These are phyloP conservation scores for Drosophila differens DNA, from an alignment of 2,888 invertebrate species.

Conservation along the genomic window DNA sequence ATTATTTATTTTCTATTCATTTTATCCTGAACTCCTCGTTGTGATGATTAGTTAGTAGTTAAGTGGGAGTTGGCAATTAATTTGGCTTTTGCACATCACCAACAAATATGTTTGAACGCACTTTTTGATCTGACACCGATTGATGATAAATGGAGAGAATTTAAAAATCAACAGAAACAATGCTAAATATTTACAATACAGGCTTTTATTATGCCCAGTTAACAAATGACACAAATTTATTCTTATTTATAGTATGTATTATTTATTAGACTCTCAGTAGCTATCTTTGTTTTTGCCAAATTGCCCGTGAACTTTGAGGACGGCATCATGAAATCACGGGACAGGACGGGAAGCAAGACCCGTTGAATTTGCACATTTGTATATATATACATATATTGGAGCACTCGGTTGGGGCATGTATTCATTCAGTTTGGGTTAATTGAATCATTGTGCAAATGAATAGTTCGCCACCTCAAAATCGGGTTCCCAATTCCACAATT, in stretches of 20 bases:
- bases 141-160: neutral
- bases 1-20: too few species aligned
- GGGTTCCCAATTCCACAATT: constrained; percentile 26
- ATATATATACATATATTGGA: neutral
- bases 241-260: constrained; percentile 18
- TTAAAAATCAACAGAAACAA: neutral
- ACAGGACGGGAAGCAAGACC: neutral
- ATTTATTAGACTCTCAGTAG: constrained; percentile 1
- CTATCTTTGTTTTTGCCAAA: constrained; percentile 57
- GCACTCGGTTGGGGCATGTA: constrained; percentile 10
- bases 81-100: neutral
- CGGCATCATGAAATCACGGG: constrained; percentile 24
- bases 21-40: too few species aligned
- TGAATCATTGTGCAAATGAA: constrained; percentile 54
- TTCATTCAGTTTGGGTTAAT: constrained; percentile 37
- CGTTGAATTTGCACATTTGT: constrained; percentile 25
- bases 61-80: neutral
- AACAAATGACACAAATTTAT: constrained; percentile 32
- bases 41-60: neutral
- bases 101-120: too few species aligned
- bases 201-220: constrained; percentile 7
- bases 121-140: neutral
- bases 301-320: constrained; percentile 54
- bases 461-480: constrained; percentile 39
- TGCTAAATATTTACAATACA: neutral